Evolutionary conservation across 2,113 vertebrate species (phyloP).

Genomic region (Zeus faber): DNA sequence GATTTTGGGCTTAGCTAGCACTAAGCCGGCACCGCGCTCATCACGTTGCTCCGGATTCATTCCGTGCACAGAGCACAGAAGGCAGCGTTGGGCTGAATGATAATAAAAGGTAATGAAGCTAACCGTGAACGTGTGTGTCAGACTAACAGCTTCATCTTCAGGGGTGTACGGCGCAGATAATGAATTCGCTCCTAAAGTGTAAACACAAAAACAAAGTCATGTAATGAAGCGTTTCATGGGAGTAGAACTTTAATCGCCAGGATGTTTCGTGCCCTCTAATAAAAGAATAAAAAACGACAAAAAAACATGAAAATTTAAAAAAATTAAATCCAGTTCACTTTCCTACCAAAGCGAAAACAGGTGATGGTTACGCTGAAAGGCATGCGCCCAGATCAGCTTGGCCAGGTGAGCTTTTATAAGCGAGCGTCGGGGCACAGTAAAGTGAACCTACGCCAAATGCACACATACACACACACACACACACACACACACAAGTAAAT

Average conservation of each 20-base stretch:
- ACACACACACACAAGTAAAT: no score
- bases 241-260: not conserved
- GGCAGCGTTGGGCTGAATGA: not conserved
- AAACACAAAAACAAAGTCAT: constrained; percentile 24
- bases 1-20: not conserved
- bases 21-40: not conserved
- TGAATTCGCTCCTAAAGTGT: constrained; percentile 8
- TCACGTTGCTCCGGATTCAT: not conserved
- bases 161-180: constrained; percentile 2
- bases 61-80: not conserved
- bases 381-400: constrained; percentile 16
- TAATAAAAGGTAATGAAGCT: not conserved
- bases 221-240: not conserved
- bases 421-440: no score
- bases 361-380: constrained; percentile 18
- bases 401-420: constrained; percentile 16
- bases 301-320: no score
- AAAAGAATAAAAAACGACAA: constrained; percentile 12
- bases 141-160: not conserved
- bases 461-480: no score
- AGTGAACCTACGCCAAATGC: no score
- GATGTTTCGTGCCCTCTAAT: not conserved
- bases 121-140: not conserved
- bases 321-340: no score
- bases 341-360: no score